Conservation (phyloP, 2,113 vertebrate genomes). For the Cryptomyrus ogoouensis region DNA sequence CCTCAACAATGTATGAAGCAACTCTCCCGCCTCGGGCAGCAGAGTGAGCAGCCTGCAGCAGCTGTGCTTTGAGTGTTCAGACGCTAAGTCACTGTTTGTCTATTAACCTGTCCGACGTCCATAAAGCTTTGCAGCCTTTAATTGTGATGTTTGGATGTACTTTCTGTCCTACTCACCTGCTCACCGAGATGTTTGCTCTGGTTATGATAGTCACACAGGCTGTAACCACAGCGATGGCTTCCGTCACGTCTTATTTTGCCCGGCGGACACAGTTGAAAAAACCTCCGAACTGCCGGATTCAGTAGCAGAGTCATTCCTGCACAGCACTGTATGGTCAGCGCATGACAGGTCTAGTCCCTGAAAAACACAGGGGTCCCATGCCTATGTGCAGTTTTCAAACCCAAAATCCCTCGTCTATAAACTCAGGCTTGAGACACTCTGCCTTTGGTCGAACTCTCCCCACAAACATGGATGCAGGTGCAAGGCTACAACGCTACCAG, state of each 20-base stretch:
- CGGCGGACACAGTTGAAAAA: neutral
- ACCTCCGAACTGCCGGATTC: neutral
- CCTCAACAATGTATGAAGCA: too few species aligned
- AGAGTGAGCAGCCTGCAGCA: neutral
- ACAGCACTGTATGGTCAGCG: neutral
- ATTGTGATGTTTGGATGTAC: neutral
- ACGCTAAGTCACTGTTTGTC: neutral
- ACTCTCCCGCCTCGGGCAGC: neutral
- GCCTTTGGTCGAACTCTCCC: neutral
- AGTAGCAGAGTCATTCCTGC: neutral
- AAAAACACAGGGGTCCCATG: neutral
- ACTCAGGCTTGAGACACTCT: neutral
- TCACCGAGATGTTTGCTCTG: neutral
- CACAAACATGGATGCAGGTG: neutral
- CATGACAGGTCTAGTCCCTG: neutral
- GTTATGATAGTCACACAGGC: too few species aligned
- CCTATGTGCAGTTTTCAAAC: neutral
- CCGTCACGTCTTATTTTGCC: neutral
- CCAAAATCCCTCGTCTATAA: neutral
- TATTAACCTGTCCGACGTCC: constrained; percentile 11
- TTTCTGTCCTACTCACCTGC: neutral
- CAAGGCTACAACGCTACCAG: neutral
- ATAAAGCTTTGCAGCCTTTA: neutral
- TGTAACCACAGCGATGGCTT: neutral
- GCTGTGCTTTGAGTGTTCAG: neutral